A percentile compares a stretch with the other conserved stretches of the same genome.
Evolutionary conservation across 2,797 vertebrate species (phyloP).

Genomic region (Arctocebus calabarensis): DNA sequence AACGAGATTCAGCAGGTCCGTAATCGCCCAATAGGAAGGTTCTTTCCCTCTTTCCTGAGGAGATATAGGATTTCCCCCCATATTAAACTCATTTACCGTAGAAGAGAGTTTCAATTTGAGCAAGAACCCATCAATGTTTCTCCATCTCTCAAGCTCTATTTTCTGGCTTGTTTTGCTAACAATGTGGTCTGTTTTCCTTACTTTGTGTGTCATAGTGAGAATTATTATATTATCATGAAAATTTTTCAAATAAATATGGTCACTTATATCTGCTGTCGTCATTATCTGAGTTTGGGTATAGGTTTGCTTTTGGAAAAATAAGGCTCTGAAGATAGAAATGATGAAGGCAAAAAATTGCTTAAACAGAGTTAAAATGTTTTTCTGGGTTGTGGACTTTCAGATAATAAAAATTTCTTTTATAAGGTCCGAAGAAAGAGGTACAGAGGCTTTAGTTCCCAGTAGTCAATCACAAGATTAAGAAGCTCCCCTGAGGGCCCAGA

Average conservation of each 20-base stretch:
- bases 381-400: not conserved
- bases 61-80: not conserved
- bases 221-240: not conserved
- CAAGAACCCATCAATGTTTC: not conserved
- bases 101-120: not conserved
- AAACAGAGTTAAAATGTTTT: constrained; percentile 30
- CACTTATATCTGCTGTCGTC: not conserved
- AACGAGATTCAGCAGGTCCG: not conserved
- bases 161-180: constrained; percentile 27
- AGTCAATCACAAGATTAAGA: not conserved
- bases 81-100: not conserved
- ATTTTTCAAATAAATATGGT: not conserved
- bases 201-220: not conserved
- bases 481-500: not conserved
- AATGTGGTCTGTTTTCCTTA: not conserved
- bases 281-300: not conserved
- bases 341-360: not conserved
- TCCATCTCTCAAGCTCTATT: not conserved
- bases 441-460: not conserved
- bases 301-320: constrained; percentile 14
- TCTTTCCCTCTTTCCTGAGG: not conserved
- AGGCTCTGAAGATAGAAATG: not conserved
- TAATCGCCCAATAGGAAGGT: not conserved
- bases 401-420: not conserved
- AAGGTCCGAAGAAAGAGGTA: constrained; percentile 22